Conservation (phyloP, 1,140 invertebrate species). For the Meloidogyne chitwoodi region DNA sequence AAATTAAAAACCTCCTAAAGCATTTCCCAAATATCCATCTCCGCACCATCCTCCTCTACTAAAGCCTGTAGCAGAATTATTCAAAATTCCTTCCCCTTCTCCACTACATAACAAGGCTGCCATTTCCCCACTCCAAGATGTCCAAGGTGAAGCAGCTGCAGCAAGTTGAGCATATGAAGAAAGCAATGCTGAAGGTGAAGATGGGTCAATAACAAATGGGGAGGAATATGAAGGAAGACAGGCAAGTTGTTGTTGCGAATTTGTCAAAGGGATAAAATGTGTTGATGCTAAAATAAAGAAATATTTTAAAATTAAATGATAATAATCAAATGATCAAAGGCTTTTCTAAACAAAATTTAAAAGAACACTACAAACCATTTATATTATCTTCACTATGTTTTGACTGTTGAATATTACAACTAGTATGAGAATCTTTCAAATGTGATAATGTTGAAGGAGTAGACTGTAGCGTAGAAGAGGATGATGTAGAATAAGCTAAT, state of each 20-base stretch:
- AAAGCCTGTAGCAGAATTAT: neutral
- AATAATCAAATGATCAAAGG: too few species aligned
- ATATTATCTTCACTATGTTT: too few species aligned
- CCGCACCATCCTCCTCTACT: slow-evolving; percentile 7
- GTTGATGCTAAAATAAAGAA: slow-evolving; percentile 1
- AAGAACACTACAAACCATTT: too few species aligned
- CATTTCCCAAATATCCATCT: slow-evolving; percentile 1
- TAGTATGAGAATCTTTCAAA: neutral
- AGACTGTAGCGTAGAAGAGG: neutral
- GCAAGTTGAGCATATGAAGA: slow-evolving; percentile 16
- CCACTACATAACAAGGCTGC: neutral
- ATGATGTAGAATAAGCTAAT: neutral
- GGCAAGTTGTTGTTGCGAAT: neutral
- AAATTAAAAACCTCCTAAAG: neutral
- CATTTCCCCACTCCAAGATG: neutral
- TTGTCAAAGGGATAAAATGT: neutral
- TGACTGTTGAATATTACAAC: neutral
- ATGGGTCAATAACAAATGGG: neutral
- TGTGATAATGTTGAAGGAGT: neutral
- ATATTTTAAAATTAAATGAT: too few species aligned
- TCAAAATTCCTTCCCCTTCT: neutral
- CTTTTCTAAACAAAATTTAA: too few species aligned
- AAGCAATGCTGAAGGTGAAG: neutral
- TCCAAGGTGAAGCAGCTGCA: slow-evolving; percentile 1
- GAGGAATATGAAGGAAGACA: neutral